Conservation (phyloP, 53 echinoderm and acorn worm genomes). For the Temnopleurus reevesii region DNA sequence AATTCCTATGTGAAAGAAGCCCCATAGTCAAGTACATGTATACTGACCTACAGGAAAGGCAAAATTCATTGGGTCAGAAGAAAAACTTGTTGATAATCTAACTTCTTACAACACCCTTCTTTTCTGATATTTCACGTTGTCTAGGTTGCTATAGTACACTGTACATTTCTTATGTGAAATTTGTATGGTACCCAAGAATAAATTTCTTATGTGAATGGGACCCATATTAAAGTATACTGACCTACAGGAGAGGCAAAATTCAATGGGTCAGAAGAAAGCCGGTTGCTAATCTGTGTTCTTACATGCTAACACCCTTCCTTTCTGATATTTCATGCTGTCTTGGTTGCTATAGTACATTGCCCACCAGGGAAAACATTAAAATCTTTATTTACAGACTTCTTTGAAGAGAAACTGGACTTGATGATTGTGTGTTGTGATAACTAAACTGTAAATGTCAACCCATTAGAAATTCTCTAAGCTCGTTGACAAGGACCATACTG, state of each 20-base stretch:
- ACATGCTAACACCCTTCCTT: constrained; percentile 37
- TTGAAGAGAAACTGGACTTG: no score
- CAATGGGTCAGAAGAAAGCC: not conserved
- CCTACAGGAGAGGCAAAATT: not conserved
- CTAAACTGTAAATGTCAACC: no score
- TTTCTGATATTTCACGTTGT: constrained; percentile 9
- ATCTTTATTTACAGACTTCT: not conserved
- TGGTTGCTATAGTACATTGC: not conserved
- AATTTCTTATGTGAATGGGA: no score
- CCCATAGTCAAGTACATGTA: not conserved
- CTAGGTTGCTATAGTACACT: not conserved
- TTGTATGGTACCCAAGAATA: no score
- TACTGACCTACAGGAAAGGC: constrained; percentile 8
- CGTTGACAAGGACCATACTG: no score
- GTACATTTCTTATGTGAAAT: no score
- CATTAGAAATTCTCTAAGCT: no score
- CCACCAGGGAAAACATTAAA: not conserved
- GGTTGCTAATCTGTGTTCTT: not conserved
- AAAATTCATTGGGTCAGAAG: not conserved
- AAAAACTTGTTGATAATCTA: not conserved
- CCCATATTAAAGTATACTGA: not conserved
- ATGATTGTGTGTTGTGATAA: no score
- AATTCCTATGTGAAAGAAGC: no score
- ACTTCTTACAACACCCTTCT: constrained; percentile 10
- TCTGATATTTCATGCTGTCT: constrained; percentile 16